Evolutionary conservation across 2,797 vertebrate species (phyloP).

Genomic region (Tapirus indicus): DNA sequence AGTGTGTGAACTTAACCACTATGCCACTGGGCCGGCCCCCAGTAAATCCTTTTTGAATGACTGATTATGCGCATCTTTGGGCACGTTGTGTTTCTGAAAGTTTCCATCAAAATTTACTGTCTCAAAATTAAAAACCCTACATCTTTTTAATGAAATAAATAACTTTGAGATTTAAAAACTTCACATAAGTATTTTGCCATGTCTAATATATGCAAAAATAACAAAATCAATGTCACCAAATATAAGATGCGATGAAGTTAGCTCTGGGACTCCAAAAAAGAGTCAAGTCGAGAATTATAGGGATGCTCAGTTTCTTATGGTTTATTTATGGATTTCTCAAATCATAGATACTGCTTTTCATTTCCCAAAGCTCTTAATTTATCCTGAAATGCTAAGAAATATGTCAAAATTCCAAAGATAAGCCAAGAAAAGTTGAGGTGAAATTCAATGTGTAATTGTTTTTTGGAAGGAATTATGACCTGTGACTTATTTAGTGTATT

Average conservation of each 20-base stretch:
- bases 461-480: conserved; percentile 48
- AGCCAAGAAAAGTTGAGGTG: conserved; percentile 29
- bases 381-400: conserved; percentile 50
- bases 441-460: conserved; percentile 25
- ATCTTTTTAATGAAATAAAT: conserved; percentile 31
- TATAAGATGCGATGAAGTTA: background rate
- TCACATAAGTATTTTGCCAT: background rate
- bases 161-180: background rate
- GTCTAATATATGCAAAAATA: background rate
- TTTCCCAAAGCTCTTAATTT: conserved; percentile 11
- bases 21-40: too few species aligned
- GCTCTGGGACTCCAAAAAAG: background rate
- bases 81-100: conserved; percentile 7
- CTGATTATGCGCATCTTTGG: background rate
- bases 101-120: background rate
- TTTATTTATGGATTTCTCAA: conserved; percentile 50
- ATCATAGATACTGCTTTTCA: background rate
- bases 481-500: conserved; percentile 9
- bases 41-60: background rate
- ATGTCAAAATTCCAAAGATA: conserved; percentile 51
- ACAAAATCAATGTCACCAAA: background rate
- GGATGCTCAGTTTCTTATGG: background rate
- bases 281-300: background rate
- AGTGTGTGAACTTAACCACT: too few species aligned
- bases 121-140: conserved; percentile 32